These are phyloP conservation scores for Thunnus albacares DNA, from an alignment of 2,797 vertebrate species.

Conservation along the genomic window DNA sequence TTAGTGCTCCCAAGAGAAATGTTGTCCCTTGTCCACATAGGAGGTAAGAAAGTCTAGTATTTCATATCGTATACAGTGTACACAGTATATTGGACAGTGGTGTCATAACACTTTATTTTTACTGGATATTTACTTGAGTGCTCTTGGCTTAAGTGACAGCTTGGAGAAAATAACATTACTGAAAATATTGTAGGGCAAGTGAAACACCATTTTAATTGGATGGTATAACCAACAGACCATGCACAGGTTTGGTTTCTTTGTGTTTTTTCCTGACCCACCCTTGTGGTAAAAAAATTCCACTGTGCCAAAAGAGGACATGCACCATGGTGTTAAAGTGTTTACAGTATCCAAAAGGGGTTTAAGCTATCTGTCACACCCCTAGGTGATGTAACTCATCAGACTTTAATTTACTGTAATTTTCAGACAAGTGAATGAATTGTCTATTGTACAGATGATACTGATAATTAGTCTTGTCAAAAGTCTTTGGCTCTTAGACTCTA, in stretches of 20 bases:
- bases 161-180: background rate
- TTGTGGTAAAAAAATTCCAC: slow-evolving; percentile 20
- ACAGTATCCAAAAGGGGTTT: background rate
- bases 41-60: slow-evolving; percentile 20
- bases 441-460: too few species aligned
- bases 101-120: slow-evolving; percentile 39
- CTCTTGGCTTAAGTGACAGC: slow-evolving; percentile 22
- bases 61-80: background rate
- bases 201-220: slow-evolving; percentile 20
- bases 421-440: too few species aligned
- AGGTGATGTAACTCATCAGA: slow-evolving; percentile 21
- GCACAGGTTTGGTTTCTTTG: slow-evolving; percentile 24
- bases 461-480: too few species aligned
- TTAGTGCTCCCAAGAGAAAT: slow-evolving; percentile 18
- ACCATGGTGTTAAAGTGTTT: background rate
- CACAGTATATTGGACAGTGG: slow-evolving; percentile 5
- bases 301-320: slow-evolving; percentile 20
- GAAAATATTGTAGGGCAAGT: slow-evolving; percentile 16
- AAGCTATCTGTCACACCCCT: background rate
- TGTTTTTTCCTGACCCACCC: slow-evolving; percentile 27
- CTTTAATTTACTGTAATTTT: background rate
- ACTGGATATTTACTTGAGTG: slow-evolving; percentile 10
- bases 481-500: too few species aligned
- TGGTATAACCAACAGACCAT: slow-evolving; percentile 1
- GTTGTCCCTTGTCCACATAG: background rate